Percentiles rank a stretch among this genome's conserved stretches.
These are phyloP conservation scores for Vireo altiloquus DNA, from an alignment of 2,113 vertebrate species.

Conservation along the genomic window DNA sequence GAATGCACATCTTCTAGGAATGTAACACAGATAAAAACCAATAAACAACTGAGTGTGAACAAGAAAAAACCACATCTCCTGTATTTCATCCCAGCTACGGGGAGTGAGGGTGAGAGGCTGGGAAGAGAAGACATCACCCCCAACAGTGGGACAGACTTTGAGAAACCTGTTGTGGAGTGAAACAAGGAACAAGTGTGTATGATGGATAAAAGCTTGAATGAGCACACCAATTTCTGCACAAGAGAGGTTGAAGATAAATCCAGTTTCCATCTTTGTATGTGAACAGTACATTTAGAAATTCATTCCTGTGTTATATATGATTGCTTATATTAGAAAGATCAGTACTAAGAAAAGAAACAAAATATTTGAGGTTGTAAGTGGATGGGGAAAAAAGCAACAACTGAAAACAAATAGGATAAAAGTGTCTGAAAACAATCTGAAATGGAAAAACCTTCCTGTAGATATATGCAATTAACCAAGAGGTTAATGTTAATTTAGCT, in stretches of 20 bases:
- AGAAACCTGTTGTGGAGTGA: neutral
- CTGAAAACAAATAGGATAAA: neutral
- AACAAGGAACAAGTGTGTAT: neutral
- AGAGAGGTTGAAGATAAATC: constrained; percentile 11
- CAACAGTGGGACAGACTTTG: neutral
- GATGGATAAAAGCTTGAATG: neutral
- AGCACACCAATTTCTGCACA: neutral
- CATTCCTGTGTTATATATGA: constrained; percentile 36
- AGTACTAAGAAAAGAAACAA: constrained; percentile 38
- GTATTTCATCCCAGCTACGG: too few relatives aligned
- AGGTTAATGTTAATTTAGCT: neutral
- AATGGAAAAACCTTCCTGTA: neutral
- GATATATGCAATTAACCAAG: neutral
- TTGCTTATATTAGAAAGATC: neutral
- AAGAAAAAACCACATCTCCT: too few relatives aligned
- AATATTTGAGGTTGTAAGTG: constrained; percentile 19
- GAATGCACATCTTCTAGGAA: too few relatives aligned
- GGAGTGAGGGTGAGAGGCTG: too few relatives aligned
- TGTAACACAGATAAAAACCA: too few relatives aligned
- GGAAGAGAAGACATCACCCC: too few relatives aligned
- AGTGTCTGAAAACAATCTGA: neutral
- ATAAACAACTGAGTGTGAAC: too few relatives aligned
- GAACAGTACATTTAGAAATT: constrained; percentile 54
- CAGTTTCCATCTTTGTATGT: constrained; percentile 26
- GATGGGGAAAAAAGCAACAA: neutral